Evolutionary conservation across 30 jellyfish, hydroid and myxozoan species (phyloP).

Genomic region (Aurelia aurita complex sp. Pacific): DNA sequence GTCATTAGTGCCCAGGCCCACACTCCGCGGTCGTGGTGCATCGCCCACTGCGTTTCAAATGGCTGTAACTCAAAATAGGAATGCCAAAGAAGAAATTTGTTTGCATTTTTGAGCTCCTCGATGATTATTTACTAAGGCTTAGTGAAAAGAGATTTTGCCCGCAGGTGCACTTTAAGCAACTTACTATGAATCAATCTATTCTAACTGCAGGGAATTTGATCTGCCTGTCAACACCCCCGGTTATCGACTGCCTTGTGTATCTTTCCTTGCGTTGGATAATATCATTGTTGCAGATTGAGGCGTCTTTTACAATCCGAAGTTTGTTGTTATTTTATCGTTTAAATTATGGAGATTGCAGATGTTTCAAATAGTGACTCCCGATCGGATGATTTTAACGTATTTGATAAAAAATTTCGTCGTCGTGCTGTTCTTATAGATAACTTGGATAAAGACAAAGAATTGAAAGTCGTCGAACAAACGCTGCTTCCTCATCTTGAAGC

Average conservation of each 20-base stretch:
- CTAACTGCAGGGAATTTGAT: neutral
- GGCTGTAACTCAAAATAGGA: too few species aligned
- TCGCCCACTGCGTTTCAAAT: too few species aligned
- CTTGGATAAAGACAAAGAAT: conserved; percentile 83
- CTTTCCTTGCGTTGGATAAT: neutral
- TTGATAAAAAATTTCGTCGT: conserved; percentile 30
- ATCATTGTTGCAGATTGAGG: too few species aligned
- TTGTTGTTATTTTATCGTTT: neutral
- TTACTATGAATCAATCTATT: neutral
- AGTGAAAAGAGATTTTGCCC: too few species aligned
- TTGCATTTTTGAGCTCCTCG: too few species aligned
- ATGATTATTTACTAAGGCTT: too few species aligned
- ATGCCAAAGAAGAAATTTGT: too few species aligned
- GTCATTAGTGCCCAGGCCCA: too few species aligned
- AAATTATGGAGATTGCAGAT: conserved; percentile 20
- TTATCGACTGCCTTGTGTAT: neutral
- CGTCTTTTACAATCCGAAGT: too few species aligned
- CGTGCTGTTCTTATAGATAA: conserved; percentile 60
- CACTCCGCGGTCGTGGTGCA: too few species aligned
- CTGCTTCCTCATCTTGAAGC: conserved; percentile 96
- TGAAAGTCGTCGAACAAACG: conserved; percentile 91
- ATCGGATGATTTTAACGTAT: conserved; percentile 1
- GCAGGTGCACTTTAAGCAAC: neutral
- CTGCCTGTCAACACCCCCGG: conserved; percentile 16
- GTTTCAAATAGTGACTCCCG: neutral